Evolutionary conservation across 2,888 invertebrate genomes (phyloP).

Genomic region (Athetis lepigone): DNA sequence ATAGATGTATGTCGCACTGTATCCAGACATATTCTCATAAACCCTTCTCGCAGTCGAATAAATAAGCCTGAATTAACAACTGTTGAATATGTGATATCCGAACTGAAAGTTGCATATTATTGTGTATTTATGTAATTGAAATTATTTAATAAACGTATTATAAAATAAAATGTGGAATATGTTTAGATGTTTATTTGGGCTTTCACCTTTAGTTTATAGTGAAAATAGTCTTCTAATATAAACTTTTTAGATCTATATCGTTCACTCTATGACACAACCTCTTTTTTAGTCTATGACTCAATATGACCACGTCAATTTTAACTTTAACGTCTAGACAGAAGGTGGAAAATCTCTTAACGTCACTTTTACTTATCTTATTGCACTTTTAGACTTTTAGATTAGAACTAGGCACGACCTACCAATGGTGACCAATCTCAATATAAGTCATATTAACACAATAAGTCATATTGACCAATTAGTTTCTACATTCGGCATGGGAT

Average conservation of each 20-base stretch:
- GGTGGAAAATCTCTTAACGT: too few relatives aligned
- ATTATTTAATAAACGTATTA: slow-evolving; percentile 52
- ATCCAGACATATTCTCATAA: slow-evolving; percentile 51
- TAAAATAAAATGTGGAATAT: slow-evolving; percentile 57
- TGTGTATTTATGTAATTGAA: slow-evolving; percentile 47
- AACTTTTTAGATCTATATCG: neutral
- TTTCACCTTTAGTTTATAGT: slow-evolving; percentile 4
- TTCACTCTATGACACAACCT: too few relatives aligned
- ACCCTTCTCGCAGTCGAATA: neutral
- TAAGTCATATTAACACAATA: too few relatives aligned
- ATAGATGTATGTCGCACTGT: slow-evolving; percentile 33
- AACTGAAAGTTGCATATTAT: slow-evolving; percentile 55
- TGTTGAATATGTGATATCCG: slow-evolving; percentile 52
- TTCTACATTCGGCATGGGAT: too few relatives aligned
- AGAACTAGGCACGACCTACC: too few relatives aligned
- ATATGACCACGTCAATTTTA: too few relatives aligned
- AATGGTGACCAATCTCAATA: too few relatives aligned
- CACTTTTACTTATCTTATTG: too few relatives aligned
- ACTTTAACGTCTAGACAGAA: too few relatives aligned
- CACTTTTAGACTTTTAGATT: too few relatives aligned
- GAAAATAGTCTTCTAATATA: neutral
- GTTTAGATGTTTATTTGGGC: slow-evolving; percentile 49
- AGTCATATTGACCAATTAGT: too few relatives aligned
- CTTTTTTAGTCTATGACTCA: too few relatives aligned
- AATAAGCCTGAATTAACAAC: slow-evolving; percentile 23